Evolutionary conservation across 2,113 vertebrate species (phyloP), one percentile per base, ranked within the genome.

Genomic region (Onychostruthus taczanowskii): DNA sequence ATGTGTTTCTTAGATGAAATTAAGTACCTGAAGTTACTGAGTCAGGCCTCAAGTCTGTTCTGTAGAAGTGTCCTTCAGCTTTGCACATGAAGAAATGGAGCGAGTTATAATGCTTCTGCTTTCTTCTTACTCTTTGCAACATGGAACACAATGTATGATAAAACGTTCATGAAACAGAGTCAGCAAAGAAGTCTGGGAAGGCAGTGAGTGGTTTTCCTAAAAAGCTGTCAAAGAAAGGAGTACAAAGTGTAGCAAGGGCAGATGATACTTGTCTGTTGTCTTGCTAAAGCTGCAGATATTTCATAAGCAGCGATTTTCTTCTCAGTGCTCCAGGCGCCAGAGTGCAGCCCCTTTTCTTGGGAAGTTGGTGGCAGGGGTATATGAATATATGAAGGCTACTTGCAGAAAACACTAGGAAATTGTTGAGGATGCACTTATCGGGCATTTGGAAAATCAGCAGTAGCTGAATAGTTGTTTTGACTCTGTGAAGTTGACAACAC

Each of bases 361-460:
- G 58, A 70, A 82, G 11, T 5, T 22, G 26, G 21, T 23, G 9
- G 4, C 37, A 12, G 2, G 12, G 2, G 7, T 28, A 43, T 14
- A 5, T 28, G 44, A 49, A 43, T 0, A 0, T 23, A 10, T 33
- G 33, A 91, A 59, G 27, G 9, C 15, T 69, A 6, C n/a, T 53
- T 30, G 47, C 44, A 85, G 33, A 83, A 84, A 44, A 61, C 15
- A 18, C 7, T 9, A 27, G 49, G 64, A n/a, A 72, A 26, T 15
- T 21, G 37, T 3, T 70, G 39, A n/a, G 67, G 52, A 43, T 47
- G 8, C 6, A 6, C 33, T 50, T 7, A 6, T 7, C 0, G 0
- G 53, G 24, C 35, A 49, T 55, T 76, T 82, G 74, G 35, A 82
- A 91, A 82, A 33, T 13, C 18, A 43, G 41, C 49, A 46, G 49